These are phyloP conservation scores for Bugula neritina DNA, from an alignment of 2,888 invertebrate genomes.

Conservation along the genomic window DNA sequence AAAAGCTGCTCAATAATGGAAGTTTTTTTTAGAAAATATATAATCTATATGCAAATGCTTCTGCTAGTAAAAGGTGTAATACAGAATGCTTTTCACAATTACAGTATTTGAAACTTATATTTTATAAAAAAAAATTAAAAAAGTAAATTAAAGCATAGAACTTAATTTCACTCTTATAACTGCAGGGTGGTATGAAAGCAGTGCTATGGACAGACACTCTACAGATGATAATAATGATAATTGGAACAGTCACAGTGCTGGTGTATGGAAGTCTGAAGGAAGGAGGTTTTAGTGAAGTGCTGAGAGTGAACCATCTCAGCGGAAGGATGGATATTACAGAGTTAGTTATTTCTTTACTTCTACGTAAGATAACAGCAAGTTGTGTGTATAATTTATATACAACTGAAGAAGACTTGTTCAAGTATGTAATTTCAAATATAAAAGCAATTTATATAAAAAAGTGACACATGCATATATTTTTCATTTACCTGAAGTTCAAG, in stretches of 20 bases:
- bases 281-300: neutral
- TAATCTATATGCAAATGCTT: no score
- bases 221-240: neutral
- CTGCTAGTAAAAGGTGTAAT: no score
- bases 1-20: no score
- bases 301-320: neutral
- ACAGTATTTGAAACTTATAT: neutral
- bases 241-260: neutral
- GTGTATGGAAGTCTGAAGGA: neutral
- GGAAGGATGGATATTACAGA: neutral
- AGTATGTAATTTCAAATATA: neutral
- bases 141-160: no score
- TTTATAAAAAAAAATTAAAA: neutral
- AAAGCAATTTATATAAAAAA: no score
- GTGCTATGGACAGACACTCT: conserved; percentile 4
- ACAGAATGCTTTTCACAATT: no score
- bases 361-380: neutral
- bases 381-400: neutral
- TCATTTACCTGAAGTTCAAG: neutral
- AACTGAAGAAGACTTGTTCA: neutral
- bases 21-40: no score
- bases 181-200: conserved; percentile 6
- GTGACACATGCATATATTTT: no score
- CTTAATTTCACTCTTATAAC: no score
- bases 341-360: neutral